Evolutionary conservation across 2,797 vertebrate species (phyloP), one percentile per base, ranked within the genome.

Genomic region (Falco biarmicus): DNA sequence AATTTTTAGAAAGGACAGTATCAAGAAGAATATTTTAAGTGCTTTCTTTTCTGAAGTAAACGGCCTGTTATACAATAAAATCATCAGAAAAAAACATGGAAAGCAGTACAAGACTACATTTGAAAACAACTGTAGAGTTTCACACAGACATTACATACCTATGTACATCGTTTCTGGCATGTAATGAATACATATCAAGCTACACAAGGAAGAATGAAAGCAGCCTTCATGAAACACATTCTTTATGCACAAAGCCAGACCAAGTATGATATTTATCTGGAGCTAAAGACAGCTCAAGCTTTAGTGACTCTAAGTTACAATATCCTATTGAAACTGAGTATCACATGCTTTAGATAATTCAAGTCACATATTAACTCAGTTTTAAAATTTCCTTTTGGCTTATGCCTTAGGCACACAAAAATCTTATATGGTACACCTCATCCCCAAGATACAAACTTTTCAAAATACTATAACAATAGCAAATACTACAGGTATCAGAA

Each of bases 1-100:
- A 93, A 94, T 83, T 95, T 93, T 82, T 93, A 86, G 69, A 90
- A 96, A 74, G 5, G 6, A 15, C 60, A 54, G 43, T 48, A 92
- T 90, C 68, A 96, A 91, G 59, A 70, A 60, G 14, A 90, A 59
- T 88, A 89, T 70, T 86, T 92, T 63, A 77, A 89, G 10, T 47
- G 9, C 29, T 79, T 87, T 90, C 48, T 50, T 71, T 91, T 77
- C 13, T 79, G 13, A 80, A 60, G 31, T 20, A 84, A 94, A 54
- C 6, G 74, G 57, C 19, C 6, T 74, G 2, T n/a, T 74, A 63
- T 13, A 48, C 18, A 71, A 74, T 14, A 8, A 85, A 89, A 77
- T 79, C 0, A 59, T 53, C 29, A 66, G 16, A 60, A 83, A 84
- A 57, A 76, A 18, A 15, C 9, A 85, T 3, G 16, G 14, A 87